Evolutionary conservation across 2,113 vertebrate species (phyloP), one percentile per base, ranked within the genome.

Genomic region (Symphodus melops): DNA sequence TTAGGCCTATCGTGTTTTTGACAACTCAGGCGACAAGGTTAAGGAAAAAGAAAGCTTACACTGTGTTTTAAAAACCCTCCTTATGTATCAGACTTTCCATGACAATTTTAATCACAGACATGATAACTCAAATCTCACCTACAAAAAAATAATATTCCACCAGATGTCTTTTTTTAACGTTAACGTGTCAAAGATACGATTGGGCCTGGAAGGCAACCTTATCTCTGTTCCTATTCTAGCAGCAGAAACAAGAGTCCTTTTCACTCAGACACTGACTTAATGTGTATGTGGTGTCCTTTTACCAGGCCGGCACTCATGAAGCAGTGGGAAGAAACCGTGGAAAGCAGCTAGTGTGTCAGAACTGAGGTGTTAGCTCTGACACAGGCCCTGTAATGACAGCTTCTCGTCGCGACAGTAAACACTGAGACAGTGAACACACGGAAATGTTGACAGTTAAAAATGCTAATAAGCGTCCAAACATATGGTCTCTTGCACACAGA

Each of bases 181-280:
- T 58, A 10, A 54, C n/a, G 64, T 39, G 33, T 25, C 10, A 0
- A 8, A 56, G 55, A 11, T 56, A 4, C 7, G 11, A 37, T 16
- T 19, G 6, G 44, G 25, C 46, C 12, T 1, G 68, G 52, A 77
- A 82, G 44, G 79, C 37, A 58, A 7, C 79, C 44, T 53, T 36
- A 42, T 21, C 46, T 11, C 5, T 23, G 72, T 77, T 20, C 33
- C 9, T 41, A 36, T n/a, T 72, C 19, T 55, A 64, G 41, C 44
- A 68, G 25, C 59, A 69, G 77, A 73, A 85, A 84, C 72, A 74
- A 23, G 84, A 91, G 75, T 86, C 85, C 59, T 74, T 17, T 28
- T 76, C 58, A 62, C 25, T 37, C 69, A 51, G 37, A 63, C 46
- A 11, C 42, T 20, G 8, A 46, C 46, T 66, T 9, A 57, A 10